These are phyloP conservation scores for Hemistola chrysoprasaria DNA, from an alignment of 2,888 invertebrate genomes.

Conservation along the genomic window DNA sequence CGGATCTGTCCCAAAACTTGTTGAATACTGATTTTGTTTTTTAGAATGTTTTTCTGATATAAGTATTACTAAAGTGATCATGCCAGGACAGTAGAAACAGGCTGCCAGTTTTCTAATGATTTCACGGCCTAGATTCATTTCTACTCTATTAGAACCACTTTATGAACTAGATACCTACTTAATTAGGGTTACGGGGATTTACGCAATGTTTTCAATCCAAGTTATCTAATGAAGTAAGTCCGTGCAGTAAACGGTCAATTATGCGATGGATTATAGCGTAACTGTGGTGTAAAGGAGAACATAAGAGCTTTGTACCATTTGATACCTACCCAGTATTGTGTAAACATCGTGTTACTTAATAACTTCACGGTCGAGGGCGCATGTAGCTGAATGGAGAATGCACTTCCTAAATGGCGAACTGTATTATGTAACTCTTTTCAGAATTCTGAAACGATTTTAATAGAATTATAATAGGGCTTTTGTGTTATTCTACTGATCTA, in stretches of 20 bases:
- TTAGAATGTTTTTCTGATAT: neutral
- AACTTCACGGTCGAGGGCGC: slow-evolving; percentile 47
- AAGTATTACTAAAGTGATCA: too few species aligned
- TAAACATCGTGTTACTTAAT: slow-evolving; percentile 49
- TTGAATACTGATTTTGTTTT: slow-evolving; percentile 3
- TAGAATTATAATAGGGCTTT: too few species aligned
- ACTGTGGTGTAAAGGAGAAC: slow-evolving; percentile 11
- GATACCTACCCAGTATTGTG: slow-evolving; percentile 32
- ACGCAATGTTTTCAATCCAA: too few species aligned
- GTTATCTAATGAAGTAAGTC: too few species aligned
- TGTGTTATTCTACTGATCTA: neutral
- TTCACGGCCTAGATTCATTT: too few species aligned
- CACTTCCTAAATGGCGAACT: slow-evolving; percentile 62
- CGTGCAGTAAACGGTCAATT: too few species aligned
- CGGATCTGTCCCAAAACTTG: slow-evolving; percentile 22
- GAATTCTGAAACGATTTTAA: slow-evolving; percentile 16
- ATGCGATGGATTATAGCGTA: too few species aligned
- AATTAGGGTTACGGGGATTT: too few species aligned
- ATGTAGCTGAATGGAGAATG: slow-evolving; percentile 49
- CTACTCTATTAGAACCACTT: too few species aligned
- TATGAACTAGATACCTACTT: too few species aligned
- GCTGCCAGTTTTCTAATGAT: neutral
- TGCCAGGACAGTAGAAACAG: too few species aligned
- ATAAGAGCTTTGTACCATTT: slow-evolving; percentile 28
- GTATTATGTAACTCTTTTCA: slow-evolving; percentile 41